Conservation (phyloP, 2,797 vertebrate species). For the Thamnophis elegans region DNA sequence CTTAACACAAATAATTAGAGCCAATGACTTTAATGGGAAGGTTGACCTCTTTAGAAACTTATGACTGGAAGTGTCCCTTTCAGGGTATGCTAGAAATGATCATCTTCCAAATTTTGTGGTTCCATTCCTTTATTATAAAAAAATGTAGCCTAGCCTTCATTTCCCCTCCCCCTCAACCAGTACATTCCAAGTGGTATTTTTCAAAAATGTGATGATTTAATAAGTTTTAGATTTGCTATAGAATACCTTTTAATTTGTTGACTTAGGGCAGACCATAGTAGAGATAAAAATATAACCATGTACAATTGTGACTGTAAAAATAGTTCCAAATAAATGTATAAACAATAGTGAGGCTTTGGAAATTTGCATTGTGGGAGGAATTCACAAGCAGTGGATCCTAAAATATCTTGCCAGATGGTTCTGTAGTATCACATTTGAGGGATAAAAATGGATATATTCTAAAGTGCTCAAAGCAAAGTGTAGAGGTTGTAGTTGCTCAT, state of each 20-base stretch:
- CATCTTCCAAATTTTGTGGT: neutral
- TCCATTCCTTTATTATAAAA: neutral
- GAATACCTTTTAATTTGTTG: neutral
- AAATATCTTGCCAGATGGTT: neutral
- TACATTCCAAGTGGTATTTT: neutral
- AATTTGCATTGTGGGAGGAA: too few relatives aligned
- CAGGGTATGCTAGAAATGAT: neutral
- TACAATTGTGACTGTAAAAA: neutral
- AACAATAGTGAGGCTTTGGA: neutral
- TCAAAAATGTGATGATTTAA: neutral
- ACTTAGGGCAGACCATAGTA: neutral
- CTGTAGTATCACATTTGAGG: neutral
- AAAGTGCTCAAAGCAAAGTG: neutral
- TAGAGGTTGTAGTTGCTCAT: neutral
- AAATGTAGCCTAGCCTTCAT: neutral
- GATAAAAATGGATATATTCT: neutral
- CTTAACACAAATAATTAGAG: slow-evolving; percentile 39
- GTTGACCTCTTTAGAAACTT: neutral
- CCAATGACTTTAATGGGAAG: slow-evolving; percentile 22
- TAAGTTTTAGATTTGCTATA: neutral
- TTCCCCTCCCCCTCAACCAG: neutral
- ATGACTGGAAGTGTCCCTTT: neutral
- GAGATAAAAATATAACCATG: neutral
- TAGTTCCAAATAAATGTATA: neutral
- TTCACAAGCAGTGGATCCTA: neutral